phyloP scores from a whole-genome alignment of 2,888 invertebrate species.

The Elmis aenea region DNA sequence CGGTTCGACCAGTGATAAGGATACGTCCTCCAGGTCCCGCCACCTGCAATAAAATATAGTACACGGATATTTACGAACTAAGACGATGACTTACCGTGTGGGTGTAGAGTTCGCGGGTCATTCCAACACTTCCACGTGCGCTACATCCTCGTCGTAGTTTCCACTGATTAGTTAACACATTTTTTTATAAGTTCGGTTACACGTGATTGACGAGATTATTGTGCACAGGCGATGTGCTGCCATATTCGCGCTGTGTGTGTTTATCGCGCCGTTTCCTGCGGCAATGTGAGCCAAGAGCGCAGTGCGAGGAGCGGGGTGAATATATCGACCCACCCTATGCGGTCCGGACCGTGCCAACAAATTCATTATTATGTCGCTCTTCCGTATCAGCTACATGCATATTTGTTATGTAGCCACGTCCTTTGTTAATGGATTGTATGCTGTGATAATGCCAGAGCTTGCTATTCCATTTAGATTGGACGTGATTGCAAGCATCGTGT shows the following conservation, averaged over 20 bases:
- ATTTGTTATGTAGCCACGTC: conserved; percentile 26
- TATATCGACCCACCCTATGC: conserved; percentile 38
- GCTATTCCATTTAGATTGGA: conserved; percentile 12
- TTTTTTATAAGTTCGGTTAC: conserved; percentile 7
- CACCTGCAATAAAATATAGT: conserved; percentile 29
- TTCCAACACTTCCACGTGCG: conserved; percentile 18
- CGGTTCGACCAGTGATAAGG: conserved; percentile 39
- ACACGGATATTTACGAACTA: conserved; percentile 5
- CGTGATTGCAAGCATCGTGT: too few species aligned
- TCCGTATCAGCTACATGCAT: conserved; percentile 24
- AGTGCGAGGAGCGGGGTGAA: conserved; percentile 24
- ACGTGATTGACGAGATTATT: conserved; percentile 1
- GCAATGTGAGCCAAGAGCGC: conserved; percentile 17
- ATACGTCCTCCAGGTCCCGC: conserved; percentile 40
- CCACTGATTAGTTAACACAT: too few species aligned
- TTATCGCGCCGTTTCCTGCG: conserved; percentile 20
- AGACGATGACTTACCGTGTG: conserved; percentile 35
- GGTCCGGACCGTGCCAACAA: conserved; percentile 41
- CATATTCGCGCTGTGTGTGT: conserved; percentile 19
- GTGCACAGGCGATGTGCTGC: conserved; percentile 16
- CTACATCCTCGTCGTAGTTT: too few species aligned
- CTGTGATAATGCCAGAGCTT: conserved; percentile 18
- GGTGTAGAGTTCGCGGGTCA: conserved; percentile 41
- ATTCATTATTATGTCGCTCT: conserved; percentile 37
- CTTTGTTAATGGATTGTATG: conserved; percentile 24